A percentile compares a stretch with the other conserved stretches of the same genome.
Evolutionary conservation across 2,113 vertebrate species (phyloP).

Genomic region (Dipodomys ordii): DNA sequence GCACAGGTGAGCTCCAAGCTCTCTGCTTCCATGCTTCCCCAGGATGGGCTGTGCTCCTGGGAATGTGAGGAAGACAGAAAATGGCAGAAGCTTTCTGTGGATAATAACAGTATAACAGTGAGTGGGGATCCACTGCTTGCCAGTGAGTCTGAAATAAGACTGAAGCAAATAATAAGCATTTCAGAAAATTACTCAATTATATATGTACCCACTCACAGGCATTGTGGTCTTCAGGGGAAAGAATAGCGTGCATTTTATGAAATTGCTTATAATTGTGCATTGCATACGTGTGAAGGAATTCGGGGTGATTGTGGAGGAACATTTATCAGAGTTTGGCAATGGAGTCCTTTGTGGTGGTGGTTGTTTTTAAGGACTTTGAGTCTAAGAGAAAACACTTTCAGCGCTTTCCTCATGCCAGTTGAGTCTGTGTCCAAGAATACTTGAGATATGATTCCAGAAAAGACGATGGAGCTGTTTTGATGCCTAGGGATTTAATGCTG

Average conservation of each 20-base stretch:
- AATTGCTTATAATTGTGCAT: constrained; percentile 67
- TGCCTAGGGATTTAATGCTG: neutral
- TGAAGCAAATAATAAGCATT: constrained; percentile 85
- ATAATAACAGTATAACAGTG: constrained; percentile 75
- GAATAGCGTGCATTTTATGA: constrained; percentile 77
- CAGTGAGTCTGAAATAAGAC: constrained; percentile 72
- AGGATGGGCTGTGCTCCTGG: constrained; percentile 49
- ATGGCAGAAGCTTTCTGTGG: constrained; percentile 54
- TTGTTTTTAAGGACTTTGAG: constrained; percentile 13
- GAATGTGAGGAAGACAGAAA: constrained; percentile 61
- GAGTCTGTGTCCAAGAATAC: constrained; percentile 25
- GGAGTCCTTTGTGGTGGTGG: neutral
- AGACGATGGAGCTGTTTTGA: neutral
- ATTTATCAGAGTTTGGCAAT: neutral
- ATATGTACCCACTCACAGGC: constrained; percentile 79
- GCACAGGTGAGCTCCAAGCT: constrained; percentile 27
- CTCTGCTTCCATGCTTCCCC: constrained; percentile 50
- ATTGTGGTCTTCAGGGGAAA: constrained; percentile 71
- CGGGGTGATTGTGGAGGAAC: neutral
- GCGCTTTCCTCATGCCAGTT: constrained; percentile 41
- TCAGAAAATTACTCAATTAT: constrained; percentile 82
- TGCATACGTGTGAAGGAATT: constrained; percentile 26
- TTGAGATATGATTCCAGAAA: neutral
- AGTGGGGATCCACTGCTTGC: constrained; percentile 76
- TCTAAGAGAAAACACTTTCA: constrained; percentile 40